These are phyloP conservation scores for Eriocheir sinensis DNA, from an alignment of 1,140 invertebrate species.

Conservation along the genomic window DNA sequence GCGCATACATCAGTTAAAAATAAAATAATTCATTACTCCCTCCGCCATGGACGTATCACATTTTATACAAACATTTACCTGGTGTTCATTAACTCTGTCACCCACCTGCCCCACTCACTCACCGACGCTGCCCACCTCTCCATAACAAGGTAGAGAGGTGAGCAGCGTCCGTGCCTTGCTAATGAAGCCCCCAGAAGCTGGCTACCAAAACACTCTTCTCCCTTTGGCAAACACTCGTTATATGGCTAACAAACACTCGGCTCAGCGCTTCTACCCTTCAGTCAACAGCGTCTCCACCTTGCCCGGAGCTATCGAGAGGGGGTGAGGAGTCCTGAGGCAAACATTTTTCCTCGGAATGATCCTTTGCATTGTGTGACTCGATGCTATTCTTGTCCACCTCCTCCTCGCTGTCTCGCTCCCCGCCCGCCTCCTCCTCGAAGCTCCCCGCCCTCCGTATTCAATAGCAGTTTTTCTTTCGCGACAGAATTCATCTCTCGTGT, in stretches of 20 bases:
- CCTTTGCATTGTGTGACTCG: not conserved
- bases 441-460: not conserved
- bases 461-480: not conserved
- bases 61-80: not conserved
- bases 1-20: not conserved
- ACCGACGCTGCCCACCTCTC: no score
- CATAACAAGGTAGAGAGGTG: no score
- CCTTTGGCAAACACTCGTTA: not conserved
- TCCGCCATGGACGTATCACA: not conserved
- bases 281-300: not conserved
- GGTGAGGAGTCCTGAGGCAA: not conserved
- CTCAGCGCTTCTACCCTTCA: not conserved
- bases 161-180: not conserved
- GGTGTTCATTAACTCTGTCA: not conserved
- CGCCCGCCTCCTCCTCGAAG: not conserved
- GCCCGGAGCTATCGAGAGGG: not conserved
- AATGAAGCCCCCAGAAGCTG: not conserved
- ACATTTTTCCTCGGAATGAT: conserved; percentile 1
- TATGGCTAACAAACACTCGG: not conserved
- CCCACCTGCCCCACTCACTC: not conserved
- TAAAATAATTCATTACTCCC: not conserved
- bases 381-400: not conserved
- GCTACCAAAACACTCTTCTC: not conserved
- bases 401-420: not conserved
- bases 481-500: not conserved